Evolutionary conservation across 2,113 vertebrate species (phyloP), one percentile per base, ranked within the genome.

Genomic region (Thamnaconus septentrionalis): DNA sequence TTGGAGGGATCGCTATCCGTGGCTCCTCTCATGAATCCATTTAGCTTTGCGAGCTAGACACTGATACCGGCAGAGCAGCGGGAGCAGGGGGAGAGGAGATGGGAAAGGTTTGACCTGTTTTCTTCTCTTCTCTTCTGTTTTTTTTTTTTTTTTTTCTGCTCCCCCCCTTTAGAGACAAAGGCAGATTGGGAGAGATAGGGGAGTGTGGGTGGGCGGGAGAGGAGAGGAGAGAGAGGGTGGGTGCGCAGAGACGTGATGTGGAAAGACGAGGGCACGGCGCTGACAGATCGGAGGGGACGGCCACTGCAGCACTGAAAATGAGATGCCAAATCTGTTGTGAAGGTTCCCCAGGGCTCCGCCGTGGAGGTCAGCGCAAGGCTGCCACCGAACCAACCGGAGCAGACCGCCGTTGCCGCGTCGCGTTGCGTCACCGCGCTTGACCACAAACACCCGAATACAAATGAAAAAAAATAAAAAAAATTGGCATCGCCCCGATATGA

Each of bases 301-400:
- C 86, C 85, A 75, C 89, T 71, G 89, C 83, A 59, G 76, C 80
- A 60, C 76, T 76, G 85, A 74, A 82, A 87, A 84, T 63, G 71
- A 84, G 81, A 87, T 64, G 76, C 83, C 84, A 91, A 89, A 92
- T 91, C 78, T 86, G 84, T 90, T 88, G 87, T 89, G 91, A 92
- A 89, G 87, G 84, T 84, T 87, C 91, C 90, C 88, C 82, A 71
- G 88, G 87, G 90, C 88, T 81, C 64, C 71, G 53, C 56, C 66
- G 66, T 82, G 83, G 87, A 91, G 89, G 90, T 92, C 89, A 91
- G 73, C 78, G 61, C 80, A 74, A 62, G 81, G 71, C 79, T 87
- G 83, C 73, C 82, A 79, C 73, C 60, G 80, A 80, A 75, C 55
- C 54, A 74, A 82, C 78, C 60, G 41, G 79, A 83, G 69, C 71